These are phyloP conservation scores for Marmota flaviventris DNA, from an alignment of 2,113 vertebrate genomes.

Conservation along the genomic window DNA sequence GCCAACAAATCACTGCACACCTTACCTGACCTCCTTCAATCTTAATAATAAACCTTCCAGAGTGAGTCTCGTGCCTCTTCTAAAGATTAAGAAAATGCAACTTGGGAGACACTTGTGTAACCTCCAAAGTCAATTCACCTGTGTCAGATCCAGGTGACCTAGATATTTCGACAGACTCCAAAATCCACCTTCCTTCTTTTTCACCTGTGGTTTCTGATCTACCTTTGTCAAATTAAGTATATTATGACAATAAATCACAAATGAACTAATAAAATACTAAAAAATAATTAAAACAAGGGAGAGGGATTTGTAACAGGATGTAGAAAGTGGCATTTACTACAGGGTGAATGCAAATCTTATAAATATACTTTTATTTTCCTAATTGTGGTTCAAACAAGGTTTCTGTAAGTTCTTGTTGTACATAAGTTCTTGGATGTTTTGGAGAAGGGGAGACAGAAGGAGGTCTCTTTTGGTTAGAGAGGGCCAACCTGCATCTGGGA, in stretches of 20 bases:
- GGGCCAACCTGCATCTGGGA: background rate
- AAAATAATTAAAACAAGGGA: background rate
- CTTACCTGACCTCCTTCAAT: background rate
- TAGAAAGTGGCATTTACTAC: background rate
- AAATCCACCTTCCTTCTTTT: background rate
- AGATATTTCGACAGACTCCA: background rate
- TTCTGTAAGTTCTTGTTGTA: background rate
- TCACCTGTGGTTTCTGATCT: background rate
- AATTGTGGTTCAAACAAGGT: background rate
- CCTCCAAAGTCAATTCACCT: background rate
- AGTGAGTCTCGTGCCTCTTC: background rate
- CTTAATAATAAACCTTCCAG: background rate
- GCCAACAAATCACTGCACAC: background rate
- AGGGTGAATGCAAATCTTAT: background rate
- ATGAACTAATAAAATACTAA: background rate
- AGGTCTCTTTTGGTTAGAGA: background rate
- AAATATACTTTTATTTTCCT: constrained; percentile 13
- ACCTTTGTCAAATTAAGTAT: background rate
- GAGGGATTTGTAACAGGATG: background rate
- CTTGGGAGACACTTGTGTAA: background rate
- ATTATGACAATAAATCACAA: background rate
- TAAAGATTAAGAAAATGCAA: background rate
- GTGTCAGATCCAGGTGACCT: background rate
- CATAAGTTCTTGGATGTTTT: background rate
- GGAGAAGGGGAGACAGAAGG: background rate